Base-by-base conservation (phyloP, 2,888 invertebrate species). In the Eristalinus sepulchralis region DNA sequence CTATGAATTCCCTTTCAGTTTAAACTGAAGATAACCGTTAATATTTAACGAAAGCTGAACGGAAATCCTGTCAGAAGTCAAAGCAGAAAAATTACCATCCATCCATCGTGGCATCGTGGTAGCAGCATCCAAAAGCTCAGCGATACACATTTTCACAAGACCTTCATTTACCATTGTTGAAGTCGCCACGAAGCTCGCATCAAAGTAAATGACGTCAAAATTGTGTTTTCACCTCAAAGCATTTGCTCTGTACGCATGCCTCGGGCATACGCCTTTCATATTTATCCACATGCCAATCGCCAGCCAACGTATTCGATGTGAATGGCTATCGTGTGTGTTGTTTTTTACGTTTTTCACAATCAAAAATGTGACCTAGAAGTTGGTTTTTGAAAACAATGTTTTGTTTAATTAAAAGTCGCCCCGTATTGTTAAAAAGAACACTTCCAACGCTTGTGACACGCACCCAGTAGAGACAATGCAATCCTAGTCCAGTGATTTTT, bases 251-350 rank as follows among this genome's bases (percentile, higher is more conserved):
- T 39, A 66, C 81, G 84, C 84, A 84, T 84, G 71, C 67, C 27
- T 76, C 13, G 67, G 66, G 77, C 36, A 84, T 84, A 84, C 81
- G 84, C 84, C 81, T 81, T 84, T 70, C 24, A 80, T 68, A 72
- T 84, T 80, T 62, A 53, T 63, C 71, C 80, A 81, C 71, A 84
- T 72, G 71, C 63, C 76, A 72, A 81, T 53, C 34, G 67, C 71
- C 34, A 31, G 66, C 47, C 66, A 77, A 67, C 53, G 67, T 72
- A 47, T 53, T 75, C 64, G 47, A 55, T 76, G 76, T 76, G 76
- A 72, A 76, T 57, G 36, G 55, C 63, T 63, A 8, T 36, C 66
- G 66, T 66, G 33, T 53, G 36, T 63, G 66, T 57, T 57, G 57
- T 27, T 13, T 68, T 55, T 1, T 70, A 70, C 39, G 53, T 11